Base-by-base conservation (phyloP, 2,113 vertebrate species). In the Alaudala cheleensis region DNA sequence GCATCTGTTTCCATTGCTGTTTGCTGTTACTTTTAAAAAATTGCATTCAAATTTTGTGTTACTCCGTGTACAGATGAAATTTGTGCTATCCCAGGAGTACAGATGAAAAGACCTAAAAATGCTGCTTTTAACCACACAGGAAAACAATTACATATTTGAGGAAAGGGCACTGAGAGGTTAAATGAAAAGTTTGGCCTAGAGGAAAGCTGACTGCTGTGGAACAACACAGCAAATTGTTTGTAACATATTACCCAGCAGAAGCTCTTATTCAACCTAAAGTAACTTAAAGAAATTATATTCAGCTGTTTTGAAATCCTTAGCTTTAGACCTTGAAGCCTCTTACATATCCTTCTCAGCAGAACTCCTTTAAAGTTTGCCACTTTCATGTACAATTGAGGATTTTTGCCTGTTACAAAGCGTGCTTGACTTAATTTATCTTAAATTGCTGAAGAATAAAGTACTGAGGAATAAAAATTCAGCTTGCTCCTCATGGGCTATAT, bases 101-200 rank as follows among this genome's bases (percentile, higher is more conserved):
- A 88, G 76, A 95, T 95, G 91, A 96, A 92, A 95, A 93, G 82
- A 57, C 60, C 83, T 93, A 44, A 93, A 97, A 95, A 89, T 90
- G 71, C 85, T 87, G 61, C 28, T 91, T 95, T 96, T 92, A 95
- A 96, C 91, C 88, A 71, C 91, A 94, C 90, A 96, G 91, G 96
- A 97, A 96, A 97, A 92, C 86, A 97, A 96, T 95, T 96, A 93
- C 88, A 81, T 94, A 95, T 95, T 92, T 95, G 91, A 91, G 88
- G 86, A 96, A 95, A 92, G 81, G 88, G 88, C 90, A 93, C 73
- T 40, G 50, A 86, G 74, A 96, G 81, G 95, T 96, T 96, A 95
- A 96, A 91, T 90, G 78, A 94, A 71, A 95, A 95, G 90, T 56
- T 91, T 73, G 90, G 81, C 62, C 79, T 94, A 86, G 83, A 74